A percentile compares a stretch with the other conserved stretches of the same genome.
Evolutionary conservation across 2,113 vertebrate genomes (phyloP).

Genomic region (Apistogramma diplotaenia): DNA sequence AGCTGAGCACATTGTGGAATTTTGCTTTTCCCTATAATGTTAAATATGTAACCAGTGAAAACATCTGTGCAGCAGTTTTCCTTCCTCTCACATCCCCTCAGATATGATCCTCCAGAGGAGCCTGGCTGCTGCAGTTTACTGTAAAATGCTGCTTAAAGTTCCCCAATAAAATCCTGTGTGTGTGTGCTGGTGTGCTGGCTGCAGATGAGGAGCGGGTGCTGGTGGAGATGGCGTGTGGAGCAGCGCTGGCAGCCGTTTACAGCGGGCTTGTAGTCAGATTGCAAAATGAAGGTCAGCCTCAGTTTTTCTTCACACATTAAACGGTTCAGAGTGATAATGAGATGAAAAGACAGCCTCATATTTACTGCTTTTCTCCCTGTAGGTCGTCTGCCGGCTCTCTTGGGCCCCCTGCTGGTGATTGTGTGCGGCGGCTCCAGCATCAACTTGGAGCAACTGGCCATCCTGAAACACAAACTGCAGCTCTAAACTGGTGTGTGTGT

Average conservation of each 20-base stretch:
- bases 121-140: not conserved
- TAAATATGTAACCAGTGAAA: not conserved
- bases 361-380: not conserved
- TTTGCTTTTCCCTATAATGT: not conserved
- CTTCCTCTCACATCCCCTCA: not conserved
- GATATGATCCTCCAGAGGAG: no score
- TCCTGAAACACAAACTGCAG: conserved; percentile 59
- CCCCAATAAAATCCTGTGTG: accelerated
- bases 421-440: conserved; percentile 81
- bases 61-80: no score
- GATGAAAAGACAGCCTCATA: not conserved
- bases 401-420: conserved; percentile 74
- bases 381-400: conserved; percentile 60
- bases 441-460: conserved; percentile 65
- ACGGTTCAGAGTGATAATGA: accelerated
- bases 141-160: not conserved
- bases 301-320: no score
- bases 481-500: not conserved
- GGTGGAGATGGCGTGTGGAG: conserved; percentile 81
- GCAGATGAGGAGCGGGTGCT: conserved; percentile 83
- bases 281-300: conserved; percentile 65
- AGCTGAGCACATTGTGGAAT: not conserved
- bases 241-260: conserved; percentile 77
- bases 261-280: conserved; percentile 66
- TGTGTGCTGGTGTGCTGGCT: not conserved